Evolutionary conservation across 2,797 vertebrate species (phyloP), one percentile per base, ranked within the genome.

Genomic region (Phrynocephalus vlangalii): DNA sequence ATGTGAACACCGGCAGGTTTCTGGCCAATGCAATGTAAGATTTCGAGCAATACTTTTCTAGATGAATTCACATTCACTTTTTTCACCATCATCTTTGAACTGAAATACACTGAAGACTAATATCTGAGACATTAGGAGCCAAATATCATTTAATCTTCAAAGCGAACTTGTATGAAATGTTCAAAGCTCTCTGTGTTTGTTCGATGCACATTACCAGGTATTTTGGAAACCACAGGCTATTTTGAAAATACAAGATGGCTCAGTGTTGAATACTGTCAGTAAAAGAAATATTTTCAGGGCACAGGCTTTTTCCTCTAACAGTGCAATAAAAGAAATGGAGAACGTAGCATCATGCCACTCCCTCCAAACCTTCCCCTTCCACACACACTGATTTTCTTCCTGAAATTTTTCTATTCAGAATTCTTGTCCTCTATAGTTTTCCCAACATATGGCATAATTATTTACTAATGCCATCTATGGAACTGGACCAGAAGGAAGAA

Each of bases 141-240:
- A 81, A 30, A 8, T 10, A 30, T 30, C 30, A 11, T 75, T 66
- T 73, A 66, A 82, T 52, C 20, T 24, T 83, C 18, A 60, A 83
- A 79, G 38, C 33, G 11, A 68, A 70, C 7, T 8, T 84, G 30
- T 88, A 80, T 84, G 50, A 80, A 88, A 88, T 52, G 72, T 80
- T 80, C 44, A 73, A 84, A 79, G 63, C 22, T 48, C 38, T 30
- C 52, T 1, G 5, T 82, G 28, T 79, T 84, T 80, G 22, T 44
- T 28, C 30, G 60, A 79, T 87, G 20, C n/a, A 63, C 26, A 48
- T 38, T 79, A 66, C 20, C 68, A 63, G 38, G 72, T 1, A n/a
- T 67, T 84, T 77, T 84, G 7, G 18, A 83, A 80, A 38, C 60
- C 70, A 33, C 38, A 83, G 70, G 13, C 18, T 5, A 77, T 66